These are phyloP conservation scores for Gymnogyps californianus DNA, from an alignment of 2,113 vertebrate genomes.

Conservation along the genomic window DNA sequence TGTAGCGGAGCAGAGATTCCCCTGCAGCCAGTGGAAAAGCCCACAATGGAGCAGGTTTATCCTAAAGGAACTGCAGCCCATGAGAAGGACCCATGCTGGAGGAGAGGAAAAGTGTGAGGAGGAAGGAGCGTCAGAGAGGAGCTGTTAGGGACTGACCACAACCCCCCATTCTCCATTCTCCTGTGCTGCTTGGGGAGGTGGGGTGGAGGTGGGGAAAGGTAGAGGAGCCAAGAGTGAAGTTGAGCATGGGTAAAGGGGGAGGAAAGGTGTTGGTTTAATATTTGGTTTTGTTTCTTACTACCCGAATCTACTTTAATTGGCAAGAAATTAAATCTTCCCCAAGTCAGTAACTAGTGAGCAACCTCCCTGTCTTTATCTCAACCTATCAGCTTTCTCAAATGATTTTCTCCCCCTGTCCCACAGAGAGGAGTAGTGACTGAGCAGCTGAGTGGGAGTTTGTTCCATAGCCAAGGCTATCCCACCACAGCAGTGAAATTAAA, in stretches of 20 bases:
- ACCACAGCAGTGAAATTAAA: neutral
- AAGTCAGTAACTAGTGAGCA: neutral
- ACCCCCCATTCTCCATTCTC: no score
- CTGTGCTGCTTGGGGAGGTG: accelerated
- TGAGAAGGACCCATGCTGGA: neutral
- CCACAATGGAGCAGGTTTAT: neutral
- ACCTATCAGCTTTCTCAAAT: neutral
- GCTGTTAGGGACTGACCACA: neutral
- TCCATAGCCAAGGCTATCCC: neutral
- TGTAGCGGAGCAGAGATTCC: neutral
- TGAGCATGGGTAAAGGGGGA: neutral
- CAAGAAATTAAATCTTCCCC: neutral
- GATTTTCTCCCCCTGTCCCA: neutral
- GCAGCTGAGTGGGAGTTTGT: neutral
- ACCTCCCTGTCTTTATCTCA: neutral
- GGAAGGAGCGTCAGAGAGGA: neutral
- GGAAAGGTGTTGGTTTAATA: neutral
- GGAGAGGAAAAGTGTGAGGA: neutral
- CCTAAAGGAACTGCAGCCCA: neutral
- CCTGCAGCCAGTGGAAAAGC: neutral
- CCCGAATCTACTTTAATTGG: neutral
- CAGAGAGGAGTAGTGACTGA: neutral
- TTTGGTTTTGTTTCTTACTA: neutral
- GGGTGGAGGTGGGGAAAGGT: no score
- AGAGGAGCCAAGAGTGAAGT: neutral